Conservation (phyloP, 2,797 vertebrate genomes). For the Eulemur mongoz region DNA sequence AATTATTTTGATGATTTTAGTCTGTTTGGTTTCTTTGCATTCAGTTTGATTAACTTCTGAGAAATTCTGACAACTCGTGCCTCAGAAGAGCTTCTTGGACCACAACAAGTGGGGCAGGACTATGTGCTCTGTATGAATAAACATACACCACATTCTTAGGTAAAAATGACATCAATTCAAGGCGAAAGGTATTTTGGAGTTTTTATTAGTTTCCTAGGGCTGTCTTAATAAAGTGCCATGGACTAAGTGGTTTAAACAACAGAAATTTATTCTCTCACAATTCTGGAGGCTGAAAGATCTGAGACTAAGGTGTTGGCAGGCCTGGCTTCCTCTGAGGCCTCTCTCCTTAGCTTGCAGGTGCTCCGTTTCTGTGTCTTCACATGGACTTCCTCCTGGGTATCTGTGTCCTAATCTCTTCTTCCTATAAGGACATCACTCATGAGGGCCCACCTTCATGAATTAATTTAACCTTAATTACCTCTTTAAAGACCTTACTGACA, state of each 20-base stretch:
- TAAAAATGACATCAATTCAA: not conserved
- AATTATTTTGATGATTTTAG: conserved; percentile 25
- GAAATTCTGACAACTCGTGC: not conserved
- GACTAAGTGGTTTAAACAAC: not conserved
- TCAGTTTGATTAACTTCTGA: conserved; percentile 36
- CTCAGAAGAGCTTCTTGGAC: not conserved
- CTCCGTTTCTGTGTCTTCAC: not conserved
- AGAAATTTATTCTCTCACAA: not conserved
- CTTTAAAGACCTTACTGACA: not conserved
- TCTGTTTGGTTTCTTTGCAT: conserved; percentile 20
- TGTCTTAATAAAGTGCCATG: not conserved
- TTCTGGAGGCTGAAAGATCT: not conserved
- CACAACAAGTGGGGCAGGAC: not conserved
- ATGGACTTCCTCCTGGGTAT: not conserved
- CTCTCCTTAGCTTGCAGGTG: not conserved
- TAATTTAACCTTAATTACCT: not conserved
- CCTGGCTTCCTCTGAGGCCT: not conserved
- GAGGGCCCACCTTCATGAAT: not conserved
- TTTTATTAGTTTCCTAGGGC: not conserved
- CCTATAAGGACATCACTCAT: not conserved
- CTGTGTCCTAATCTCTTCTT: not conserved
- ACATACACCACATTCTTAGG: not conserved
- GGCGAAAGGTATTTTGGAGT: not conserved
- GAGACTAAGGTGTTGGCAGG: not conserved
- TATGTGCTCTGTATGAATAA: not conserved